Evolutionary conservation across 2,888 invertebrate species (phyloP).

Genomic region (Nomada hirtipes): DNA sequence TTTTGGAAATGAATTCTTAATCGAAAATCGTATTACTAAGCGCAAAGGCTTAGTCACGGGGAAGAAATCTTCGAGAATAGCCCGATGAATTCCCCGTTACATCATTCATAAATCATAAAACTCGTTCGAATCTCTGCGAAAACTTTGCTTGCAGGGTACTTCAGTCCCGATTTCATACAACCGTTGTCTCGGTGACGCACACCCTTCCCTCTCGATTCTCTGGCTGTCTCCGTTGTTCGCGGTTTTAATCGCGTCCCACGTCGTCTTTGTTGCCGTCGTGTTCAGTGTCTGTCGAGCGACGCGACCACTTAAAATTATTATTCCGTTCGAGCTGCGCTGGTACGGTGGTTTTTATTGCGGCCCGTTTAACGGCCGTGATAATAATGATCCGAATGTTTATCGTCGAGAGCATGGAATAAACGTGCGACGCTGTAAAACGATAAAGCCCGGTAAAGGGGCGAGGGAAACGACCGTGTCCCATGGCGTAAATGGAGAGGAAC

Average conservation of each 20-base stretch:
- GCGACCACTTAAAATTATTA: constrained; percentile 64
- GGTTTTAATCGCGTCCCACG: constrained; percentile 50
- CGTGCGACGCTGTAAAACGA: constrained; percentile 63
- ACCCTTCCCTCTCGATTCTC: neutral
- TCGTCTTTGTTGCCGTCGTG: constrained; percentile 47
- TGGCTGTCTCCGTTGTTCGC: neutral
- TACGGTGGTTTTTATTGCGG: constrained; percentile 48
- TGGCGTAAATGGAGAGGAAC: constrained; percentile 62
- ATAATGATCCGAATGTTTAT: constrained; percentile 70
- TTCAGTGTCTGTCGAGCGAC: constrained; percentile 28
- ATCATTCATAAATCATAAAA: constrained; percentile 57
- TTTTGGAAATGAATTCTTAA: too few relatives aligned
- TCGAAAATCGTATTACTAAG: neutral
- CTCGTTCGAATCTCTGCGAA: constrained; percentile 40
- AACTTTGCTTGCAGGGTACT: constrained; percentile 47
- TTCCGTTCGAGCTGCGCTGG: constrained; percentile 58
- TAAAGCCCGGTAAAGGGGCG: constrained; percentile 48
- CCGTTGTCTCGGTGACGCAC: constrained; percentile 20
- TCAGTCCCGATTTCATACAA: constrained; percentile 45
- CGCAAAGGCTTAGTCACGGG: neutral
- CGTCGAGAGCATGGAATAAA: constrained; percentile 58
- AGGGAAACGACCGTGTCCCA: constrained; percentile 50
- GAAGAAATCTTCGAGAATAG: constrained; percentile 11
- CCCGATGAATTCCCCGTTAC: constrained; percentile 23
- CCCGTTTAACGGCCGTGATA: constrained; percentile 63